Evolutionary conservation across 53 echinoderm and acorn worm genomes (phyloP), one percentile per base, ranked within the genome.

Genomic region (Echinometra lucunter): DNA sequence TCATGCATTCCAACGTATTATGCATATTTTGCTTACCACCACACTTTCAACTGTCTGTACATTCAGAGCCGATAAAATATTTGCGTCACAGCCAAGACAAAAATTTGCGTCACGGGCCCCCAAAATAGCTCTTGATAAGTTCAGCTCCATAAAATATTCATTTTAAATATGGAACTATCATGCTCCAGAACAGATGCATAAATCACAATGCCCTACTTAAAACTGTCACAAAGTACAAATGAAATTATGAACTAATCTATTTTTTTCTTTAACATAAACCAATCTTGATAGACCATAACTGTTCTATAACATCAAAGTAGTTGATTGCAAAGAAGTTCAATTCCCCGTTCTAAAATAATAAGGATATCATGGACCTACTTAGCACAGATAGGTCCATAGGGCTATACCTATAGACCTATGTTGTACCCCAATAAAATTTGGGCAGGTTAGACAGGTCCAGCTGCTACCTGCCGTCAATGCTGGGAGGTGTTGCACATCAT

Each of bases 401-500:
- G n/a, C n/a, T n/a, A n/a, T n/a, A n/a, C n/a, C n/a, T 78, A 78
- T 78, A 35, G 49, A 85, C 44, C 49, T 85, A 85, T n/a, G 18
- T 13, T 30, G 2, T 7, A 15, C 13, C n/a, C 49, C 27, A 45
- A 85, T 85, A 85, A 85, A 85, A 30, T 49, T 53, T 4, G 30
- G 47, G 49, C 30, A 85, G 45, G 27, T 85, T 12, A 85, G 49
- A 49, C 12, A 28, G n/a, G 27, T 47, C 85, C 85, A 85, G 85
- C 85, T 85, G 85, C 28, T 49, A 85, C 30, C 85, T 49, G 85
- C 85, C 28, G 28, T 42, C 85, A 47, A 13, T 30, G n/a, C 49
- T 1, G 21, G 45, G 85, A 85, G 49, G 85, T 85, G 85, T 85
- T 49, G 85, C 85, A 85, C 49, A 85, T 28, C 12, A 85, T 85